Conservation (phyloP, 1,140 invertebrate species). For the Limonius californicus region DNA sequence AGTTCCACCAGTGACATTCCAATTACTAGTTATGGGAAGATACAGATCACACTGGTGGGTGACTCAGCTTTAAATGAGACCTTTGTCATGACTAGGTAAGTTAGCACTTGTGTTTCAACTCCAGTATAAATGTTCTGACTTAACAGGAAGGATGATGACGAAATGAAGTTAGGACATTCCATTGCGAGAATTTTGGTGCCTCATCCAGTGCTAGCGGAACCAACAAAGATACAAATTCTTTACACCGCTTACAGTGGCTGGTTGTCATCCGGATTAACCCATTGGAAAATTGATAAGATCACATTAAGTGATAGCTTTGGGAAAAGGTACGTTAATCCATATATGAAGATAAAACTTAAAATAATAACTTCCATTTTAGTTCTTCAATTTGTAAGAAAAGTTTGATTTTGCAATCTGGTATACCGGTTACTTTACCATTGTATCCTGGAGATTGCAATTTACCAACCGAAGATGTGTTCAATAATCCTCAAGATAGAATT, state of each 20-base stretch:
- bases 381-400: slow-evolving; percentile 75
- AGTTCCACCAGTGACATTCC: slow-evolving; percentile 63
- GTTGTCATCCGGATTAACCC: slow-evolving; percentile 78
- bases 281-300: slow-evolving; percentile 79
- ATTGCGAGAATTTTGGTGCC: slow-evolving; percentile 80
- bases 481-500: slow-evolving; percentile 33
- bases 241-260: slow-evolving; percentile 90
- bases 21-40: slow-evolving; percentile 71
- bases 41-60: slow-evolving; percentile 80
- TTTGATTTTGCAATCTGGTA: slow-evolving; percentile 69
- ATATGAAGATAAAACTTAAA: slow-evolving; percentile 13
- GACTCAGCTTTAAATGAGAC: slow-evolving; percentile 80
- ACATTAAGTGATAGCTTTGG: slow-evolving; percentile 82
- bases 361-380: slow-evolving; percentile 47
- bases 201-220: slow-evolving; percentile 75
- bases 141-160: slow-evolving; percentile 72
- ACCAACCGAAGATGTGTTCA: slow-evolving; percentile 27
- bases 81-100: slow-evolving; percentile 80
- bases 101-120: slow-evolving; percentile 6
- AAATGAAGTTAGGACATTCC: slow-evolving; percentile 65
- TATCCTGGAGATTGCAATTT: slow-evolving; percentile 72
- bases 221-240: slow-evolving; percentile 66
- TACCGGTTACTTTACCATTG: slow-evolving; percentile 65
- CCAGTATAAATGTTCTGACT: background rate
- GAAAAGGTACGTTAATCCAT: slow-evolving; percentile 56